A percentile compares a stretch with the other conserved stretches of the same genome.
These are phyloP conservation scores for Notolabrus celidotus DNA, from an alignment of 2,797 vertebrate genomes.

Conservation along the genomic window DNA sequence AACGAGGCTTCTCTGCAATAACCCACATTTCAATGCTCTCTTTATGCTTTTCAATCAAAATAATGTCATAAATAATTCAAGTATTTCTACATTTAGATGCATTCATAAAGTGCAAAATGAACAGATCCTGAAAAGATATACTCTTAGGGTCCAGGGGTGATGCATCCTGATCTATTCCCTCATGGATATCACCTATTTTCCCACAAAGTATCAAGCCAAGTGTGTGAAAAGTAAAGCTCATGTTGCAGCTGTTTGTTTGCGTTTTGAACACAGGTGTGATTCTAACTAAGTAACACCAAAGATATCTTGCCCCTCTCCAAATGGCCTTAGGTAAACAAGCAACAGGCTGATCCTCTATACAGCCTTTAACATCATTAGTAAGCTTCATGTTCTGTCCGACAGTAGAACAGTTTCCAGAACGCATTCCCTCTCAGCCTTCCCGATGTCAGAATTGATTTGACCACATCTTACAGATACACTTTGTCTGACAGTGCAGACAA, in stretches of 20 bases:
- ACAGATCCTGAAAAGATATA: too few relatives aligned
- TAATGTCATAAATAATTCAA: too few relatives aligned
- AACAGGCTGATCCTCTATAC: not conserved
- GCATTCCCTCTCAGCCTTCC: not conserved
- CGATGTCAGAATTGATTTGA: not conserved
- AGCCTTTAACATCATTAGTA: not conserved
- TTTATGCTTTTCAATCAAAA: too few relatives aligned
- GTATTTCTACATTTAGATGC: too few relatives aligned
- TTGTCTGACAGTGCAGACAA: not conserved
- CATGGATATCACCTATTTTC: not conserved
- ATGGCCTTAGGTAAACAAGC: too few relatives aligned
- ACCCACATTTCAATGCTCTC: not conserved
- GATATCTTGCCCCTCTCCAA: not conserved
- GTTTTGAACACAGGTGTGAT: too few relatives aligned
- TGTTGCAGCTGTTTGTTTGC: too few relatives aligned
- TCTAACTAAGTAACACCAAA: too few relatives aligned
- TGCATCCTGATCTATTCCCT: too few relatives aligned
- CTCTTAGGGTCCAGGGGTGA: too few relatives aligned
- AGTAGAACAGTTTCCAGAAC: not conserved
- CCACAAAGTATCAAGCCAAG: not conserved
- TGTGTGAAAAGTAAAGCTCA: not conserved
- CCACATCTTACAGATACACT: not conserved
- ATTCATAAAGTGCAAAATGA: too few relatives aligned
- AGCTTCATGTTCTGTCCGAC: not conserved
- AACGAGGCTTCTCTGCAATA: not conserved